Conservation (phyloP, 2,888 invertebrate species). For the Teleiodes luculella region DNA sequence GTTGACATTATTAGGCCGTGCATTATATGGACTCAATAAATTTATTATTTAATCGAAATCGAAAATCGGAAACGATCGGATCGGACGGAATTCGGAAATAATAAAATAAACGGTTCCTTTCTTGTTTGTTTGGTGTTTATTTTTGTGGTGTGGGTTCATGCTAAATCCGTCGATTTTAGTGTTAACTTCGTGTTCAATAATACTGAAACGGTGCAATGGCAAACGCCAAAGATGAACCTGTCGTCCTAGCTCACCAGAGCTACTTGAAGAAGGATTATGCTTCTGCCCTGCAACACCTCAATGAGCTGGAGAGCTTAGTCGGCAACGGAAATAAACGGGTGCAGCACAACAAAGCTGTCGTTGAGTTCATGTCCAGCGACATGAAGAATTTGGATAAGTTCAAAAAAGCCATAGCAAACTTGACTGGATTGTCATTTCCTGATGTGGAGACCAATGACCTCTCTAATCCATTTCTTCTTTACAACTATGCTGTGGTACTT, state of each 20-base stretch:
- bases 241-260: slow-evolving; percentile 78
- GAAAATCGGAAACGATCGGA: too few species aligned
- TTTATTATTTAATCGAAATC: too few species aligned
- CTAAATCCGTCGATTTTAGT: neutral
- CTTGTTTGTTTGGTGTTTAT: too few species aligned
- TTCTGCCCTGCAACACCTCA: slow-evolving; percentile 79
- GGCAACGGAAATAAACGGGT: slow-evolving; percentile 85
- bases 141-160: too few species aligned
- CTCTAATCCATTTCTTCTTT: slow-evolving; percentile 75
- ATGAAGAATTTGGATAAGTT: slow-evolving; percentile 86
- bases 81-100: too few species aligned
- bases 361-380: slow-evolving; percentile 87
- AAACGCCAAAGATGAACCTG: slow-evolving; percentile 60
- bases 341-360: slow-evolving; percentile 89
- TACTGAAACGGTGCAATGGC: neutral
- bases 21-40: too few species aligned
- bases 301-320: slow-evolving; percentile 79
- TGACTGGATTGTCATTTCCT: slow-evolving; percentile 75
- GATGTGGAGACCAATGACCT: slow-evolving; percentile 61
- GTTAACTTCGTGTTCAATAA: neutral
- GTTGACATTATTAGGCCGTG: too few species aligned
- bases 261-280: slow-evolving; percentile 82
- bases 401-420: slow-evolving; percentile 81
- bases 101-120: too few species aligned
- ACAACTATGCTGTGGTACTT: slow-evolving; percentile 88